Conservation (phyloP, 2,113 vertebrate genomes). For the Gavia stellata region DNA sequence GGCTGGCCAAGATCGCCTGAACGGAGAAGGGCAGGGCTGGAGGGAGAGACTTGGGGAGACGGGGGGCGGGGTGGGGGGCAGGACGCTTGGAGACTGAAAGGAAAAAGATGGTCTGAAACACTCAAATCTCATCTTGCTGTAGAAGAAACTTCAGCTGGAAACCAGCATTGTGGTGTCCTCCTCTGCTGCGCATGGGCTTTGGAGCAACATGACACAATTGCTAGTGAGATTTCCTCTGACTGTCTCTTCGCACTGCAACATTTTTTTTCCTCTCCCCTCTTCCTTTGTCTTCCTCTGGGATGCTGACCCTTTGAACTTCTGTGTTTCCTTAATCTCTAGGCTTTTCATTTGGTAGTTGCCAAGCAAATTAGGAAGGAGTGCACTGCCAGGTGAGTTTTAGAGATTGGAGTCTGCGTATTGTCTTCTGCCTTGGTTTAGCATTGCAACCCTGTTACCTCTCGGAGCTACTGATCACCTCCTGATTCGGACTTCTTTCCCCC, state of each 20-base stretch:
- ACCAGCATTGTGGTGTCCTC: neutral
- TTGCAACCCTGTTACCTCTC: neutral
- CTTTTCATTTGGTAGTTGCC: neutral
- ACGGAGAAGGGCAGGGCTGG: neutral
- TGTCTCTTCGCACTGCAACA: neutral
- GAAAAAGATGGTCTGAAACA: neutral
- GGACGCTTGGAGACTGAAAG: neutral
- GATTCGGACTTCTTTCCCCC: neutral
- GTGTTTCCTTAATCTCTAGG: neutral
- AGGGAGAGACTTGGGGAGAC: neutral
- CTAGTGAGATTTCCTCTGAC: neutral
- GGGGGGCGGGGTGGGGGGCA: neutral
- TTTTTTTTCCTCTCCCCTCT: neutral
- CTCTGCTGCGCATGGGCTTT: neutral
- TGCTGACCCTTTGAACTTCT: neutral
- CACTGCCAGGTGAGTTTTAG: neutral
- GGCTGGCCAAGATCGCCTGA: conserved; percentile 83
- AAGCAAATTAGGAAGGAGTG: neutral
- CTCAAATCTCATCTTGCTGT: neutral
- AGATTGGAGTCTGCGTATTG: neutral
- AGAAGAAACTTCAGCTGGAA: neutral
- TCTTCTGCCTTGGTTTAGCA: neutral
- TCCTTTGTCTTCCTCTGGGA: neutral
- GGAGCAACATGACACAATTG: neutral
- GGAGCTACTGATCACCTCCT: neutral